A percentile compares a stretch with the other conserved stretches of the same genome.
These are phyloP conservation scores for Harpalus rufipes DNA, from an alignment of 2,888 invertebrate genomes.

Conservation along the genomic window DNA sequence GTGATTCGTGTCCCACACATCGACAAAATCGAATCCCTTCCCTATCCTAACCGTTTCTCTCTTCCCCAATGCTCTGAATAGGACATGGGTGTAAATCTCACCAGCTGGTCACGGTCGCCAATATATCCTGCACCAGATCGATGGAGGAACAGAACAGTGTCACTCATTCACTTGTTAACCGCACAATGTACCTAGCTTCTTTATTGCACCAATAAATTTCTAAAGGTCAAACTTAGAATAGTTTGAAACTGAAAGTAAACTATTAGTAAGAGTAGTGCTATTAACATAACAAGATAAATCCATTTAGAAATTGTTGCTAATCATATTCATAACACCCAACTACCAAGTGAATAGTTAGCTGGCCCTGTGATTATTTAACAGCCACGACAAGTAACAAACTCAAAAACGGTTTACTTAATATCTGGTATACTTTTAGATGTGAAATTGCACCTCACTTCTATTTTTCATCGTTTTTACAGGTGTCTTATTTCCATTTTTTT, in stretches of 20 bases:
- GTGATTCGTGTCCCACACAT: neutral
- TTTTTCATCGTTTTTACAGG: too few species aligned
- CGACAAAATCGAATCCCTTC: neutral
- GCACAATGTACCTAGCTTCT: neutral
- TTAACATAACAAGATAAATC: too few species aligned
- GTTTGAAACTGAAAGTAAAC: neutral
- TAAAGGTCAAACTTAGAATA: neutral
- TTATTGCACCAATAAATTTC: neutral
- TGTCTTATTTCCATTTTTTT: too few species aligned
- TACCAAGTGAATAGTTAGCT: too few species aligned
- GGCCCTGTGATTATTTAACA: too few species aligned
- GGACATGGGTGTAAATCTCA: neutral
- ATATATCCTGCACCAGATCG: neutral
- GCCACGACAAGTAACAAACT: too few species aligned
- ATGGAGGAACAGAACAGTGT: neutral
- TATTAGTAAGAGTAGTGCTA: too few species aligned
- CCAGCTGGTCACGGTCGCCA: neutral
- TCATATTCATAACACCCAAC: too few species aligned
- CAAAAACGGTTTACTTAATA: too few species aligned
- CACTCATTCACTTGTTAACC: neutral
- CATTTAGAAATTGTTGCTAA: too few species aligned
- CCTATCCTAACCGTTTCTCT: neutral
- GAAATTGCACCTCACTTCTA: too few species aligned
- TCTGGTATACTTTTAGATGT: too few species aligned
- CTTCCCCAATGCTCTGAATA: neutral